Conservation (phyloP, 92 coral and sea anemone species). For the Heteractis magnifica region DNA sequence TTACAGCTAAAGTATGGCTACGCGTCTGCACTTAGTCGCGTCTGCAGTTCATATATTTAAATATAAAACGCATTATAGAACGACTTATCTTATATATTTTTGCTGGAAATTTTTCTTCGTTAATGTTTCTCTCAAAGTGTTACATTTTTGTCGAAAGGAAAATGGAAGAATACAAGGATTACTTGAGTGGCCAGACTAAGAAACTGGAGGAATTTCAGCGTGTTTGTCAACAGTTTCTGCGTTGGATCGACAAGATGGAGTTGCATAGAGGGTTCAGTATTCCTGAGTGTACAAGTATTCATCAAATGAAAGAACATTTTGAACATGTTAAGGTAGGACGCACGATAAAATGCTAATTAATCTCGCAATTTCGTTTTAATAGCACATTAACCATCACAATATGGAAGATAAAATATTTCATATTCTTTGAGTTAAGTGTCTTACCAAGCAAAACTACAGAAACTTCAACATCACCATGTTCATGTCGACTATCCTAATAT, state of each 20-base stretch:
- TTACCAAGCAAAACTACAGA: too few species aligned
- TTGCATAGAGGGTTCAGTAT: constrained; percentile 77
- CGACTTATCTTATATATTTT: too few species aligned
- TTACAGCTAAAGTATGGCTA: too few species aligned
- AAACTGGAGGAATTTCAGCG: constrained; percentile 72
- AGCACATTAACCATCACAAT: not conserved
- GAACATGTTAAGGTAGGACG: constrained; percentile 89
- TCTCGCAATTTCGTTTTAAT: not conserved
- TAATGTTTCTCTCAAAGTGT: not conserved
- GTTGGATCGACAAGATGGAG: constrained; percentile 82
- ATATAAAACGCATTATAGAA: too few species aligned
- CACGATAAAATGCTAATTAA: not conserved
- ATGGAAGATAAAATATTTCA: too few species aligned
- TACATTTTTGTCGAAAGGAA: constrained; percentile 24
- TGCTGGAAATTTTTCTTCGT: too few species aligned
- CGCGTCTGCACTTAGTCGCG: too few species aligned
- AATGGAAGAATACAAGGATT: constrained; percentile 69
- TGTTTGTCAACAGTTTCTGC: constrained; percentile 53
- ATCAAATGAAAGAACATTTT: constrained; percentile 87
- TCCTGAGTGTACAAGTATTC: constrained; percentile 74
- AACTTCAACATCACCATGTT: too few species aligned
- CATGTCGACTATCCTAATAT: too few species aligned
- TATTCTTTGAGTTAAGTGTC: too few species aligned
- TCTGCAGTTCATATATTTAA: too few species aligned
- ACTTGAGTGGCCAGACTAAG: constrained; percentile 57